Percentiles rank a stretch among this genome's conserved stretches.
Conservation (phyloP, 2,888 invertebrate species). For the Sycophila texana region DNA sequence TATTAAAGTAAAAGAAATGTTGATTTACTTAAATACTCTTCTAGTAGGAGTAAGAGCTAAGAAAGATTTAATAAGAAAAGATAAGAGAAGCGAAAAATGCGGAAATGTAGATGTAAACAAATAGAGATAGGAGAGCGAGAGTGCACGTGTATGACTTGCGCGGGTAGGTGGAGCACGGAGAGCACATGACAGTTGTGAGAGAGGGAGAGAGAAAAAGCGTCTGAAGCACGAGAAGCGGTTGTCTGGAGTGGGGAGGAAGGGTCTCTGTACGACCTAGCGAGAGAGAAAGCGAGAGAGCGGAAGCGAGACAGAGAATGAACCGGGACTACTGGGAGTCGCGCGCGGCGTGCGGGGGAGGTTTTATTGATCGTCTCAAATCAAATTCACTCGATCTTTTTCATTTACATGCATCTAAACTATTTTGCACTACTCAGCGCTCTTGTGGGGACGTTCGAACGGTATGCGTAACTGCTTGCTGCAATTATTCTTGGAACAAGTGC, state of each 20-base stretch:
- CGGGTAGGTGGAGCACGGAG: slow-evolving; percentile 10
- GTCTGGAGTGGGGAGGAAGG: slow-evolving; percentile 10
- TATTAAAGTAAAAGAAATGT: too few species aligned
- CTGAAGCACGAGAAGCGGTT: neutral
- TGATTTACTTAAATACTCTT: too few species aligned
- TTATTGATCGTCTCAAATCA: slow-evolving; percentile 51
- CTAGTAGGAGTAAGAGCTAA: too few species aligned
- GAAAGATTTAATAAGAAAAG: too few species aligned
- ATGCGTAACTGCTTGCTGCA: too few species aligned
- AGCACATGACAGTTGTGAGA: neutral
- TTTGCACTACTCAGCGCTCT: neutral
- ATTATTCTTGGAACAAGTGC: too few species aligned
- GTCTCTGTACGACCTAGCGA: slow-evolving; percentile 28
- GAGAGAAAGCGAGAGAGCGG: slow-evolving; percentile 21
- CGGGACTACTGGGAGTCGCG: neutral
- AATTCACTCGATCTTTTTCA: slow-evolving; percentile 30
- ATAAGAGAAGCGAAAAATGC: neutral
- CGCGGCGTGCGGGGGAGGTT: slow-evolving; percentile 41
- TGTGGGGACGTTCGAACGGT: too few species aligned
- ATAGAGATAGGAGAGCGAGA: neutral
- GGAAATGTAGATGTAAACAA: too few species aligned
- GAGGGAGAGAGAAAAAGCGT: neutral
- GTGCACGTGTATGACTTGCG: neutral
- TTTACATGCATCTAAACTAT: slow-evolving; percentile 5
- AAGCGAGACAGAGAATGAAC: neutral